Evolutionary conservation across 2,797 vertebrate species (phyloP), one percentile per base, ranked within the genome.

Genomic region (Chromobotia macracanthus): DNA sequence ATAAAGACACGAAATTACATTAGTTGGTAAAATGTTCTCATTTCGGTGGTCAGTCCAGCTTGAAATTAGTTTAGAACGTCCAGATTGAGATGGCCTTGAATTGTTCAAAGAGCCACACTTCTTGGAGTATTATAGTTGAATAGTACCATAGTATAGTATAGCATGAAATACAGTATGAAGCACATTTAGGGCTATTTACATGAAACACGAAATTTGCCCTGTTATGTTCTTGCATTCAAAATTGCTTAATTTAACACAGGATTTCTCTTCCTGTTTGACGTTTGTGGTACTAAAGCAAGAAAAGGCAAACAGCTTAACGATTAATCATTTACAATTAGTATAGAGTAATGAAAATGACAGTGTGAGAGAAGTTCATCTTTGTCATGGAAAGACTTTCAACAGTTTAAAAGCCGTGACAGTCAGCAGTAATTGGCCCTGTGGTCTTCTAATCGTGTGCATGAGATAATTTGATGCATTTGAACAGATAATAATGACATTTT

Each of bases 381-480:
- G 55, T n/a, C 9, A 41, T 41, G 53, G n/a, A n/a, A 10, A 18
- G 19, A 56, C 16, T n/a, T 56, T 28, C 48, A 48, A 48, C 18
- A 48, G 35, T 56, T 38, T 51, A 28, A 64, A 19, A 65, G 60
- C 23, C 21, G 5, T 48, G 35, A 46, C 0, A 6, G 50, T 56
- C 53, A 12, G 35, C 21, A 38, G 23, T 50, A 18, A 56, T 50
- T 31, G 21, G 10, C 15, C 11, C 12, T 65, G 64, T 13, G 5
- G 21, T 58, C 55, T 65, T 53, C 4, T 55, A 15, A 13, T 64
- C 63, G 15, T 65, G 60, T 81, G 77, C 82, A 83, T 80, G 82
- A 56, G 67, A 71, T 71, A 44, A 53, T 70, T 70, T 56, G 46
- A 56, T 65, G 46, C 67, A 69, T 65, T 48, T 46, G 31, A 76